Base-by-base conservation (phyloP, 2,113 vertebrate species). In the Phaethon lepturus region DNA sequence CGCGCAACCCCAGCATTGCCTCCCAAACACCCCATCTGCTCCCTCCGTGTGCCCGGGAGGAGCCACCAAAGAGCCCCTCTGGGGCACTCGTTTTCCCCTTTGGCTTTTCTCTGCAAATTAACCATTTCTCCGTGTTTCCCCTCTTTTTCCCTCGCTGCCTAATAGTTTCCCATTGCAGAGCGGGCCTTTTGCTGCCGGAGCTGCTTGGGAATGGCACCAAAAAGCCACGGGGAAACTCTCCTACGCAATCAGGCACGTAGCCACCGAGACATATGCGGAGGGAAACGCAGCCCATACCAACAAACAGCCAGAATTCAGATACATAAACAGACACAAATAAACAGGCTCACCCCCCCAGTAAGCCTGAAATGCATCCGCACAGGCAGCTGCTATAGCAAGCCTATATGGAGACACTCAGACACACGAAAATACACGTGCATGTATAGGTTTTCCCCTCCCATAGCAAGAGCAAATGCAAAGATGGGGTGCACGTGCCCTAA, bases 181-280 rank as follows among this genome's bases (percentile, higher is more conserved):
- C 7, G 79, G 28, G 89, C 82, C 66, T 86, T 85, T 83, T 86
- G 59, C 90, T 88, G 95, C 23, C 1, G 2, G 80, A 87, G 71
- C 66, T 93, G 89, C 87, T 95, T 96, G 95, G 94, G 95, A 97
- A 96, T 92, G 84, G 86, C 92, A 96, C 87, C 95, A 95, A 55
- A 18, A 75, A 95, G 38, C 86, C 87, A 64, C 1, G 24, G 93
- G 95, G 95, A 96, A 90, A 16, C 72, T 92, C 92, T 95, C 89
- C 92, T 73, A 86, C 83, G 13, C 85, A 66, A 5, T 6, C 81
- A 42, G 96, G 95, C 96, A 72, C 2, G 3, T 28, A 88, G 95
- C 96, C 96, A 96, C 93, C 14, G 49, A 78, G 77, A 56, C 96
- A 96, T 82, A 90, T 90, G 95, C 3, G 13, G 76, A 58, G 79